Percentiles rank a stretch among this genome's conserved stretches.
Evolutionary conservation across 2,888 invertebrate species (phyloP).

Genomic region (Brachylomia viminalis): DNA sequence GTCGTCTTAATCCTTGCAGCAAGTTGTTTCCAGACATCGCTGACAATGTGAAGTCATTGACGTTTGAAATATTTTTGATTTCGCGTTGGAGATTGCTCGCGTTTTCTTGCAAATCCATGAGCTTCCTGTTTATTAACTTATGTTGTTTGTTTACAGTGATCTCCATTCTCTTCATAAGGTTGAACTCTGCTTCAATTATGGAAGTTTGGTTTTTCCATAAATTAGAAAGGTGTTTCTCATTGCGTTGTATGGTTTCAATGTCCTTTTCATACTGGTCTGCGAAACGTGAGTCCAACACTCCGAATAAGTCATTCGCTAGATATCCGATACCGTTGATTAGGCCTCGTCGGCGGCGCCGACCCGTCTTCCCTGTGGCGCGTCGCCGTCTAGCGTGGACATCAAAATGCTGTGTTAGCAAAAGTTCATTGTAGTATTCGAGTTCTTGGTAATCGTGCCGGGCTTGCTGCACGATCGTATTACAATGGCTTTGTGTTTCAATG

Average conservation of each 20-base stretch:
- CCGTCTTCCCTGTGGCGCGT: not conserved
- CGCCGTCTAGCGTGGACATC: conserved; percentile 7
- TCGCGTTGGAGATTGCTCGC: not conserved
- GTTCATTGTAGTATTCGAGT: conserved; percentile 20
- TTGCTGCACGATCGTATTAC: conserved; percentile 4
- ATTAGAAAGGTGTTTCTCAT: no score
- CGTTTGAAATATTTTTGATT: not conserved
- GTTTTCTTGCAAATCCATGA: not conserved
- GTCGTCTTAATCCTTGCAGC: conserved; percentile 11
- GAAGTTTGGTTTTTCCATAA: no score
- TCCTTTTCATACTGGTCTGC: no score
- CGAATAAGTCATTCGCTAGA: conserved; percentile 14
- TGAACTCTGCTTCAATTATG: not conserved
- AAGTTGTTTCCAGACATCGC: not conserved
- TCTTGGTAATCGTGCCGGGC: conserved; percentile 12
- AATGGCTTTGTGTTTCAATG: conserved; percentile 4
- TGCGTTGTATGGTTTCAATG: no score
- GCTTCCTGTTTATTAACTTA: not conserved
- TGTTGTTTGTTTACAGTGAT: not conserved
- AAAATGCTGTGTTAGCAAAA: conserved; percentile 22
- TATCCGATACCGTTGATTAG: conserved; percentile 15
- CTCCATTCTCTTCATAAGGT: not conserved
- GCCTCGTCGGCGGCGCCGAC: not conserved
- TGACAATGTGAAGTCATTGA: not conserved
- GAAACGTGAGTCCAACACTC: conserved; percentile 2